Base-by-base conservation (phyloP, 2,797 vertebrate species). In the Sebastes flavidus region DNA sequence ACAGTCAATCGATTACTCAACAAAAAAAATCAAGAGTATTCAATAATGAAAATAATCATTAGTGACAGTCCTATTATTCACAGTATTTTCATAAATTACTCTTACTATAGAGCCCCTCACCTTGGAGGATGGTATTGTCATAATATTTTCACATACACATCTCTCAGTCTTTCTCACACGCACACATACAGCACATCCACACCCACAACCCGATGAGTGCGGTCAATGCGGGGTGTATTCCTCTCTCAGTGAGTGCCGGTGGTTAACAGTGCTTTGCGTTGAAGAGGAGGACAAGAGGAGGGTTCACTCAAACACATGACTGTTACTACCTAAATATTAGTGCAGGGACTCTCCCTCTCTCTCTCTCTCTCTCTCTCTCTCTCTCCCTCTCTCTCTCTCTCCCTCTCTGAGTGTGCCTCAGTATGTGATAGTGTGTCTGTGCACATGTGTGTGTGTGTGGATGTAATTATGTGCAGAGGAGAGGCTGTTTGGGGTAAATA, bases 241-340 rank as follows among this genome's bases (percentile, higher is more conserved):
- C 92, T 94, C 92, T 91, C 85, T 87, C 55, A 24, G 86, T 89
- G 92, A 95, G 92, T 92, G 91, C 65, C 73, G 32, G 85, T 92
- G 87, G 91, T 93, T 93, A 92, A 92, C 91, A 84, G 92, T 89
- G 88, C 90, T 94, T 89, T 89, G 88, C 89, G 83, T 86, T 95
- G 90, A 92, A 94, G 94, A 95, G 94, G 90, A 91, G 91, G 88
- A 93, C 93, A 95, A 94, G 93, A 94, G 94, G 90, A 94, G 90
- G 90, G 91, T 90, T 94, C 93, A 94, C 92, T 94, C 85, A 90
- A 92, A 92, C 85, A 87, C 91, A 91, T 84, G 88, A 93, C 92
- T 91, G 85, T 84, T 89, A 87, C 91, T 92, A 94, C 90, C 92
- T 92, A 94, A 95, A 94, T 94, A 92, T 95, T 95, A 95, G 93